phyloP scores from a whole-genome alignment of 2,797 vertebrate genomes.

The Hoplostethus atlanticus region DNA sequence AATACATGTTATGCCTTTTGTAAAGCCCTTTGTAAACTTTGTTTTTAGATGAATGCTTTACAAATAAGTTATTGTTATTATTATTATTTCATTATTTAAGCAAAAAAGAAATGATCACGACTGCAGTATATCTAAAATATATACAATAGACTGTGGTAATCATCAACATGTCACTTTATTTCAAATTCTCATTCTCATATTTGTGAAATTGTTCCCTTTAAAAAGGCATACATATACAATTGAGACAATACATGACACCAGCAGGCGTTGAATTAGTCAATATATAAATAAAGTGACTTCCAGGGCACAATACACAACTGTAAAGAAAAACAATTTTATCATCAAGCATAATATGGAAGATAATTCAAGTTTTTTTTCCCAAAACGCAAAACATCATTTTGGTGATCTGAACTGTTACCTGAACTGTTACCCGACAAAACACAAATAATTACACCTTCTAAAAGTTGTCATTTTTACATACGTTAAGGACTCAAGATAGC shows the following conservation, averaged over 20 bases:
- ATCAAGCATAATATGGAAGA: no score
- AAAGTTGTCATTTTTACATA: background rate
- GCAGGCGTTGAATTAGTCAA: constrained; percentile 29
- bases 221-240: constrained; percentile 37
- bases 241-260: constrained; percentile 29
- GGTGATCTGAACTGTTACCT: background rate
- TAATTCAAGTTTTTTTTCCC: background rate
- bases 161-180: constrained; percentile 21
- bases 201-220: constrained; percentile 23
- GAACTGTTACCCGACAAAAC: background rate
- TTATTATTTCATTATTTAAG: no score
- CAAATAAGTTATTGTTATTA: no score
- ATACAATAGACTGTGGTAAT: background rate
- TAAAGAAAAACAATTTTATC: background rate
- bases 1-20: no score
- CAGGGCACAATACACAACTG: background rate
- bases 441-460: no score
- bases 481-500: background rate
- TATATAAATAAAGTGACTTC: constrained; percentile 1
- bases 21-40: no score
- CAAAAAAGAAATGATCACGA: background rate
- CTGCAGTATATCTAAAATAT: background rate
- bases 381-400: background rate
- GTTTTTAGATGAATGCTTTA: no score
- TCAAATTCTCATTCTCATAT: constrained; percentile 10